Conservation (phyloP, 2,797 vertebrate species). For the Pantherophis alleghaniensis region DNA sequence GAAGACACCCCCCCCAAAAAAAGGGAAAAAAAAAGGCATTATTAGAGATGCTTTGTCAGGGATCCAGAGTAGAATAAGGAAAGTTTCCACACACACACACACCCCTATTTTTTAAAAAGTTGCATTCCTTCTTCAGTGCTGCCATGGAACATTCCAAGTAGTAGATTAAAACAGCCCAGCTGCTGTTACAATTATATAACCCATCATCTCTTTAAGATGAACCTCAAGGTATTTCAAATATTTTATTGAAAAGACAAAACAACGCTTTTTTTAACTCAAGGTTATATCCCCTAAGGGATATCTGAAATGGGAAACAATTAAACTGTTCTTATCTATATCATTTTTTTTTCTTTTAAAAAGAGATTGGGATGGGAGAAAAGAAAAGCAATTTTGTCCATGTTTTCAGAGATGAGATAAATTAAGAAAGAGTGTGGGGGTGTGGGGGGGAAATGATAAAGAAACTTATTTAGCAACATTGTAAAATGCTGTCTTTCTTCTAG, state of each 20-base stretch:
- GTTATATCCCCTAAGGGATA: fast-evolving
- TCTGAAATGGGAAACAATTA: not conserved
- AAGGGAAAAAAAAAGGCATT: not conserved
- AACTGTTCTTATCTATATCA: constrained; percentile 1
- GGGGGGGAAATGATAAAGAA: not conserved
- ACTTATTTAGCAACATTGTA: constrained; percentile 10
- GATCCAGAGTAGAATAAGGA: not conserved
- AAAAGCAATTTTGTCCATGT: not conserved
- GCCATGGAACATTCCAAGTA: not conserved
- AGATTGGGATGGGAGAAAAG: not conserved
- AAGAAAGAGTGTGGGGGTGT: not conserved
- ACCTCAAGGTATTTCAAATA: not conserved
- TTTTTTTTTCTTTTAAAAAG: not conserved
- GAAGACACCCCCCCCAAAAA: not conserved
- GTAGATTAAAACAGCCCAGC: not conserved
- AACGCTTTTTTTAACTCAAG: constrained; percentile 21
- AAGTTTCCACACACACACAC: not conserved
- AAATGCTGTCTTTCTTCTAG: not conserved
- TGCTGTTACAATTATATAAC: not conserved
- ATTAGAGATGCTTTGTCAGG: not conserved
- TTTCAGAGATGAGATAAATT: not conserved
- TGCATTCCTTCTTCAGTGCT: not conserved
- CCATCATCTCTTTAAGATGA: not conserved
- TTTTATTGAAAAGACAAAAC: not conserved
- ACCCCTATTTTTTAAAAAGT: not conserved